phyloP scores from a whole-genome alignment of 2,888 invertebrate species.

The Hyposoter dolosus region DNA sequence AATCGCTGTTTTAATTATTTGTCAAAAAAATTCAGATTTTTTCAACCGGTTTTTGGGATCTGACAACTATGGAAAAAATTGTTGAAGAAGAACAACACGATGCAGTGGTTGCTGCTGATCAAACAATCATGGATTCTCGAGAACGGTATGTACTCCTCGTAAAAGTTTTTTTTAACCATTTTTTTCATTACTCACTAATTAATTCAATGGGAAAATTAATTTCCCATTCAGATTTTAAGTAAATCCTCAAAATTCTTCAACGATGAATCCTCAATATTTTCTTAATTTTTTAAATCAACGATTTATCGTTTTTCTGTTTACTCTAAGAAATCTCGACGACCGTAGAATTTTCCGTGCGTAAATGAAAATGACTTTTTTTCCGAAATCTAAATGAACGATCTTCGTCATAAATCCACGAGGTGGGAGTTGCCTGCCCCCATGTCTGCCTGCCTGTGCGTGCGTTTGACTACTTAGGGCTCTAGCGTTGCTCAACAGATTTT shows the following conservation, averaged over 20 bases:
- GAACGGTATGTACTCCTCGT: constrained; percentile 33
- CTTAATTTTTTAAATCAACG: neutral
- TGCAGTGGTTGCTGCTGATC: constrained; percentile 2
- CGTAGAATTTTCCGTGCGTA: neutral
- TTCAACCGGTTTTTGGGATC: neutral
- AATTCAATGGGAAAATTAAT: neutral
- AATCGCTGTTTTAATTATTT: neutral
- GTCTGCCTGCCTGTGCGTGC: neutral
- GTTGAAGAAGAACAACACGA: constrained; percentile 52
- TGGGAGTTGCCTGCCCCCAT: neutral
- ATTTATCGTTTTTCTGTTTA: neutral
- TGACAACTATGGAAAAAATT: constrained; percentile 44
- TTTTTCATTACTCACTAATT: neutral
- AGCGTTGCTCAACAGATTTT: neutral
- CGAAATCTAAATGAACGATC: neutral
- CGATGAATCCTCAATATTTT: neutral
- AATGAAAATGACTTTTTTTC: neutral
- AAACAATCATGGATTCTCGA: constrained; percentile 45
- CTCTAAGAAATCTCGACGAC: neutral
- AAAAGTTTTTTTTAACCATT: neutral
- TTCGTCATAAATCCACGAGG: neutral
- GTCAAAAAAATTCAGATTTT: neutral
- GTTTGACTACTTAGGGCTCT: neutral
- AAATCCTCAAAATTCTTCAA: neutral
- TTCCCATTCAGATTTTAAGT: neutral